Base-by-base conservation (phyloP, 2,113 vertebrate genomes). In the Nycticryphes semicollaris region DNA sequence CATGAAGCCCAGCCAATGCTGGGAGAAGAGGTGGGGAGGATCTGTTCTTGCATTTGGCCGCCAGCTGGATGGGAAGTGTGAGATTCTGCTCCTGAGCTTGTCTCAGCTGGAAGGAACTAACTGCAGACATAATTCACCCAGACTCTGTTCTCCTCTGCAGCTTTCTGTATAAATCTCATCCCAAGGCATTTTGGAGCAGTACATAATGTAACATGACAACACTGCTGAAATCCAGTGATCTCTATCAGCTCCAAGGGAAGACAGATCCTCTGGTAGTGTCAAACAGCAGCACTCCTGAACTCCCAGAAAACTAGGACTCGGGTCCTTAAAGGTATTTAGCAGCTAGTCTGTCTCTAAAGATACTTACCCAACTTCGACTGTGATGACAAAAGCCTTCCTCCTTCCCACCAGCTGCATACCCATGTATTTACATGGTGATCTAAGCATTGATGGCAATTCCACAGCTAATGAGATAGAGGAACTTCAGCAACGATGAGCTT, bases 21-120 rank as follows among this genome's bases (percentile, higher is more conserved):
- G 84, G 80, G 28, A 87, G 64, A 60, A 81, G 80, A 81, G 39
- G 19, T 33, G 47, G 74, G 68, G 53, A 73, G 35, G 23, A 48
- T 56, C 56, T 74, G 37, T 5, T 80, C 2, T 0, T 54, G 60
- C 25, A 16, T 89, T 67, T 88, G 69, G 66, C 77, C 4, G 13
- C 80, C 86, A 80, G 89, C 77, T 62, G 87, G 60, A 30, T 88
- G 77, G 72, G 76, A 57, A 84, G n/a, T 3, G 70, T 24, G 70
- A 85, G 75, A 69, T 69, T 54, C 67, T 69, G 54, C 45, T 93
- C 25, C 67, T 0, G 5, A 87, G 80, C 80, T 91, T 79, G 80
- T 75, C 83, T 59, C 90, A n/a, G 83, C 90, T 84, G 76, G 90
- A 86, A 87, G 68, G 77, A 87, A 3, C 89, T 93, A 86, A 67